Conservation (phyloP, 1,140 invertebrate species). For the Diachasma alloeum region DNA sequence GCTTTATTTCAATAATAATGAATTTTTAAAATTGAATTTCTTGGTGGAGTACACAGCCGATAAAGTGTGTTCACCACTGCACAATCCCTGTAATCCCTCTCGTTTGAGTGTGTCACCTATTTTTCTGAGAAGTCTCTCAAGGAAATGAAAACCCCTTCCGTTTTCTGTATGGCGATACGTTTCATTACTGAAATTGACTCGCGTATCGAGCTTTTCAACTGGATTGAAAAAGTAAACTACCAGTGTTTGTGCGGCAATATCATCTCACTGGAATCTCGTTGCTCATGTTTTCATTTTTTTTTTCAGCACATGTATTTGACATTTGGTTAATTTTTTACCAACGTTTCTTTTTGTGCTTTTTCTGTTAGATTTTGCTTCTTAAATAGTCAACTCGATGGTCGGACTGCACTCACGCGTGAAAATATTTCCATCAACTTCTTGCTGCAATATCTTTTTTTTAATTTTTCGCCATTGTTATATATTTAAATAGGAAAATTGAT, state of each 20-base stretch:
- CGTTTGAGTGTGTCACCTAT: not conserved
- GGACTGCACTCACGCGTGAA: not conserved
- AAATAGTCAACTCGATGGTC: not conserved
- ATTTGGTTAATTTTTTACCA: slow-evolving; percentile 1
- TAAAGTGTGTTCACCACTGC: not conserved
- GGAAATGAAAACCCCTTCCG: slow-evolving; percentile 5
- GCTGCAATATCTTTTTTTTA: no score
- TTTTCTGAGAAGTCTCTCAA: slow-evolving; percentile 7
- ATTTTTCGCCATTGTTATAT: not conserved
- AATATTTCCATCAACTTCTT: not conserved
- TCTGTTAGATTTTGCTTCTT: not conserved
- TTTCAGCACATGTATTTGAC: not conserved
- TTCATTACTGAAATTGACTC: slow-evolving; percentile 24
- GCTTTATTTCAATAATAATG: no score
- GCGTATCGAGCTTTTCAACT: slow-evolving; percentile 24
- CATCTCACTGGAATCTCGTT: slow-evolving; percentile 1
- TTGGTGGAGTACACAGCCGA: not conserved
- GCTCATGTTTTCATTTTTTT: slow-evolving; percentile 19
- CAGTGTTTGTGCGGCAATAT: slow-evolving; percentile 1
- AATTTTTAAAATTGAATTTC: no score
- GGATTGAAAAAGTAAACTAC: slow-evolving; percentile 10
- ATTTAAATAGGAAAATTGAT: not conserved
- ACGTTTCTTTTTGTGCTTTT: not conserved
- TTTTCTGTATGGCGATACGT: not conserved
- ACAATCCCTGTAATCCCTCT: not conserved